These are phyloP conservation scores for Drosophila aff. DNA, from an alignment of 1,140 invertebrate genomes.

Conservation along the genomic window DNA sequence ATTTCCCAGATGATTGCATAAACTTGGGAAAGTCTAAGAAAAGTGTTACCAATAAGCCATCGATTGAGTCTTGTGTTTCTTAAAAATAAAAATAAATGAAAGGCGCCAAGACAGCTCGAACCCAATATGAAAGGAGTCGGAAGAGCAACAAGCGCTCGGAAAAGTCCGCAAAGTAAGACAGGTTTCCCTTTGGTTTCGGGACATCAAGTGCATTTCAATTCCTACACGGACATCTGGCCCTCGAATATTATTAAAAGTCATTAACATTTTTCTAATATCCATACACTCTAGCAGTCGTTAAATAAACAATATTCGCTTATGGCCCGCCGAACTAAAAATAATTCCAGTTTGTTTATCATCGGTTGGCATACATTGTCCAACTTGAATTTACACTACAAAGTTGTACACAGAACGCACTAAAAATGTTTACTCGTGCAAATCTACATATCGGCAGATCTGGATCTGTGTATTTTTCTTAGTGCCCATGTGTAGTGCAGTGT, in stretches of 20 bases:
- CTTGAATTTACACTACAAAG: conserved; percentile 61
- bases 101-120: conserved; percentile 67
- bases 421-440: conserved; percentile 59
- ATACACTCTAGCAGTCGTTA: conserved; percentile 72
- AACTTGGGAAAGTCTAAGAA: conserved; percentile 14
- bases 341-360: conserved; percentile 67
- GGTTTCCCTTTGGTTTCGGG: conserved; percentile 1
- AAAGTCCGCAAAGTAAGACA: conserved; percentile 75
- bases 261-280: conserved; percentile 65
- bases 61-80: background rate
- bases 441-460: conserved; percentile 12
- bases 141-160: conserved; percentile 78
- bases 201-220: conserved; percentile 21
- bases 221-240: conserved; percentile 52
- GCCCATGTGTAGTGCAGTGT: background rate
- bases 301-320: conserved; percentile 66
- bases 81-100: conserved; percentile 65
- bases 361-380: conserved; percentile 62
- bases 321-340: conserved; percentile 60
- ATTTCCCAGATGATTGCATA: conserved; percentile 34
- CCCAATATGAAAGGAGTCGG: conserved; percentile 77
- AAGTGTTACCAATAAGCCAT: conserved; percentile 20
- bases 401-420: conserved; percentile 27
- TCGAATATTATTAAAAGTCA: conserved; percentile 69
- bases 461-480: conserved; percentile 28